Base-by-base conservation (phyloP, 2,797 vertebrate species). In the Falco naumanni region DNA sequence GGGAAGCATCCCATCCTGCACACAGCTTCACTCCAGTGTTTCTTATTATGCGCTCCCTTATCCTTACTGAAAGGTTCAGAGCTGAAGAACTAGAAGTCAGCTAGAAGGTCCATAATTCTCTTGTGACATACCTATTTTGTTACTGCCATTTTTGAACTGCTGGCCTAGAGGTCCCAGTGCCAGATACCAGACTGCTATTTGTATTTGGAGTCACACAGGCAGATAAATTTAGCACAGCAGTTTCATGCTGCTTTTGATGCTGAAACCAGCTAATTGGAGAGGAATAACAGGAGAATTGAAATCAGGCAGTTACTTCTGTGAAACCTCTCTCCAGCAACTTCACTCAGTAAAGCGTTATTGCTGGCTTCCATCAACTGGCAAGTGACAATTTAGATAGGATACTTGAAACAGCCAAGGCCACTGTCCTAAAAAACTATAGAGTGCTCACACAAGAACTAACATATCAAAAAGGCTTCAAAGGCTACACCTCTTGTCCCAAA, bases 311-410 rank as follows among this genome's bases (percentile, higher is more conserved):
- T 66, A n/a, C 45, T 78, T 78, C 53, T 86, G 64, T 59, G 53
- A 83, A 93, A 60, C 24, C 18, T 89, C 33, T 71, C 60, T 61
- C 21, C 53, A 87, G 53, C 28, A 94, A 10, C 75, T 86, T 93
- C 79, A 71, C 65, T 71, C 54, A 68, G 39, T 63, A 43, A 86
- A 92, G 48, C 50, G 64, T 83, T 89, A 61, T 80, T 95, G 89
- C 94, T 97, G 95, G 68, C 33, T 95, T 94, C 54, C 72, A 84
- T 95, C 91, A 96, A 65, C 64, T 33, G 63, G 70, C 70, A 95
- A 94, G 66, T 53, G 72, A 79, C 75, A 92, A 59, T 89, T 95
- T 84, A 96, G 89, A 87, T 59, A 92, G 41, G 60, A 53, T 57
- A 54, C 59, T 65, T 92, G 34, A 80, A 93, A 54, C 0, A 0